A percentile compares a stretch with the other conserved stretches of the same genome.
phyloP scores from a whole-genome alignment of 1,140 invertebrate genomes.

The Scaptodrosophila lebanonensis region DNA sequence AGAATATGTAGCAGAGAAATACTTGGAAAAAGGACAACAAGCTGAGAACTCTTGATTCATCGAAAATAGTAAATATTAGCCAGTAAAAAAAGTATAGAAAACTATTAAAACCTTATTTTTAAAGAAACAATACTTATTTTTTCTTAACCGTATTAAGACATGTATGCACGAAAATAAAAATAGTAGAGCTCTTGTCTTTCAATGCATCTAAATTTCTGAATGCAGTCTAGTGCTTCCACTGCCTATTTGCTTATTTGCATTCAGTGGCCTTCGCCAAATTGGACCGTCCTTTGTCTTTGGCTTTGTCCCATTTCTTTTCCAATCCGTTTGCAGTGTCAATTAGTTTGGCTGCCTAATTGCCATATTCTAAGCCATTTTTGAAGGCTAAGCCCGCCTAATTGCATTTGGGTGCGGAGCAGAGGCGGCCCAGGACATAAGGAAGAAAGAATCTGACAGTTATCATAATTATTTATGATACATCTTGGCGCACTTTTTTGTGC shows the following conservation, averaged over 20 bases:
- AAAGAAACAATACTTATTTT: no score
- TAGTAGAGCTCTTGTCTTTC: no score
- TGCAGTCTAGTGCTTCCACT: no score
- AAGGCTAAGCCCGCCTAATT: slow-evolving; percentile 34
- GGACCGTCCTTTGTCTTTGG: neutral
- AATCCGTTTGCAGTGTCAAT: slow-evolving; percentile 34
- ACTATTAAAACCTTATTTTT: no score
- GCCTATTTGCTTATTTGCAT: neutral
- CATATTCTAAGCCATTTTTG: slow-evolving; percentile 27
- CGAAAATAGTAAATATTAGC: no score
- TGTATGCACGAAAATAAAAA: no score
- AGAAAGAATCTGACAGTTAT: slow-evolving; percentile 59
- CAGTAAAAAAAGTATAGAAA: no score
- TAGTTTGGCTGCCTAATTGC: slow-evolving; percentile 42
- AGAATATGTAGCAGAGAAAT: no score
- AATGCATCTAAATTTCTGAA: no score
- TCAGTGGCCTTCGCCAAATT: neutral
- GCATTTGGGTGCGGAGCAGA: slow-evolving; percentile 14
- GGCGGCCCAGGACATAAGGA: slow-evolving; percentile 38
- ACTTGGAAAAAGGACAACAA: no score
- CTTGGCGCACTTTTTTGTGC: slow-evolving; percentile 44
- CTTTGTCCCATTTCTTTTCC: slow-evolving; percentile 26
- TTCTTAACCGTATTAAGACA: no score
- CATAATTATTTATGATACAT: slow-evolving; percentile 69
- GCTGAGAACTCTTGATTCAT: no score